A percentile compares a stretch with the other conserved stretches of the same genome.
phyloP scores from a whole-genome alignment of 2,888 invertebrate genomes.

The Melanostoma mellinum region DNA sequence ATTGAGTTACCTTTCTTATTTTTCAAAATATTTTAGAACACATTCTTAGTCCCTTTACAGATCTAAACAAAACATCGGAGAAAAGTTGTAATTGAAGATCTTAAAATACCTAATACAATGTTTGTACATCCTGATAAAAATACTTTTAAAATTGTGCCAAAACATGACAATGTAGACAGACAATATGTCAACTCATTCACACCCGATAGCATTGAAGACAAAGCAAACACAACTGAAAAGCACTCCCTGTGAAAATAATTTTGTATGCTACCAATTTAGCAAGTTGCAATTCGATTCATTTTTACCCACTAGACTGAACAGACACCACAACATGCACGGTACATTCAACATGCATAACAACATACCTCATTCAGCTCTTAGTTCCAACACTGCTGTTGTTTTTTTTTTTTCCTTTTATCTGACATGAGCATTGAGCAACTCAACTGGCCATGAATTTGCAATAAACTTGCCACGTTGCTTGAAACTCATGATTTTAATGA shows the following conservation, averaged over 20 bases:
- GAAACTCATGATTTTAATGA: conserved; percentile 56
- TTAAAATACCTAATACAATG: too few species aligned
- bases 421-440: conserved; percentile 9
- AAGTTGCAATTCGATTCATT: conserved; percentile 17
- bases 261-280: conserved; percentile 40
- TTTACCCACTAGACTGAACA: background rate
- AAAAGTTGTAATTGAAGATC: too few species aligned
- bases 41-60: too few species aligned
- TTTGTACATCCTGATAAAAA: too few species aligned
- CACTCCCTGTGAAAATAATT: background rate
- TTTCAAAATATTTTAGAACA: too few species aligned
- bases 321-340: conserved; percentile 2
- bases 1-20: too few species aligned
- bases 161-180: too few species aligned
- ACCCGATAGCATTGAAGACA: too few species aligned
- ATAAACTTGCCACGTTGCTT: conserved; percentile 51
- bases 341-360: conserved; percentile 37
- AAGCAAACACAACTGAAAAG: too few species aligned
- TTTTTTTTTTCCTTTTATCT: background rate
- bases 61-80: too few species aligned
- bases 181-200: too few species aligned
- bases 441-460: conserved; percentile 56
- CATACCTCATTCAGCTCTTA: conserved; percentile 24
- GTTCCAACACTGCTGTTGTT: conserved; percentile 13
- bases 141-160: too few species aligned